These are phyloP conservation scores for Eidolon helvum DNA, from an alignment of 2,113 vertebrate species.

Conservation along the genomic window DNA sequence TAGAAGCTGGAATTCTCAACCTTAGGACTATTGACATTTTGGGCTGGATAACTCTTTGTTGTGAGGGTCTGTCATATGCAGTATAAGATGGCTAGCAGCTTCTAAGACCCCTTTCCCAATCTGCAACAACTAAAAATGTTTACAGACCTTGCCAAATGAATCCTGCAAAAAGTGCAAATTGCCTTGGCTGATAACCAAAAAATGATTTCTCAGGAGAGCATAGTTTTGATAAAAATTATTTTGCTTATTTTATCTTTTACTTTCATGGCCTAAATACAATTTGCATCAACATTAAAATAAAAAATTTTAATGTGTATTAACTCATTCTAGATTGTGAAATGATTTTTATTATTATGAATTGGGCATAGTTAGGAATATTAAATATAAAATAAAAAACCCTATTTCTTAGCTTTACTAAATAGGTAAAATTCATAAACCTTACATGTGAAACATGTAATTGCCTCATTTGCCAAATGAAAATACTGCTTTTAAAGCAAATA, in stretches of 20 bases:
- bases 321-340: background rate
- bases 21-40: background rate
- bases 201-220: background rate
- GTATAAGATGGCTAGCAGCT: background rate
- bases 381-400: background rate
- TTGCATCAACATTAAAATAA: background rate
- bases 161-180: background rate
- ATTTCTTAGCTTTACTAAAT: background rate
- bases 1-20: background rate
- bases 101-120: background rate
- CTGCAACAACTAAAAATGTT: background rate
- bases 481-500: background rate
- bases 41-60: background rate
- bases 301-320: background rate
- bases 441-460: background rate
- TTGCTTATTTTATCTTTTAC: background rate
- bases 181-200: background rate
- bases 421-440: background rate
- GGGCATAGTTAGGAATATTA: background rate
- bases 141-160: background rate
- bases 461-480: background rate
- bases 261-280: background rate
- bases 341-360: background rate
- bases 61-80: background rate
- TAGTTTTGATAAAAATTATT: background rate